Evolutionary conservation across 1,140 invertebrate genomes (phyloP).

Genomic region (Saccostrea echinata): DNA sequence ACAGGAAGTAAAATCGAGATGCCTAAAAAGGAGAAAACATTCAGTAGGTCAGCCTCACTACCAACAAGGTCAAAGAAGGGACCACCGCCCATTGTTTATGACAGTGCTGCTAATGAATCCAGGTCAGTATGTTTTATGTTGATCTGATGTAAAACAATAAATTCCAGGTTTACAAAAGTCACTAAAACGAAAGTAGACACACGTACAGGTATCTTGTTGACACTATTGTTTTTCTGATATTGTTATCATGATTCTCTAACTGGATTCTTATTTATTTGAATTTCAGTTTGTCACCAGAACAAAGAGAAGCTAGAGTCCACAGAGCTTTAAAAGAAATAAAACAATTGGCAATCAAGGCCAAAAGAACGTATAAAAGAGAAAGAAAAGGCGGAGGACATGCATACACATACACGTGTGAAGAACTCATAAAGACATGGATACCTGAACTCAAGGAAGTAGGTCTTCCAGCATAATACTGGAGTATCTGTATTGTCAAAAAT

Average conservation of each 20-base stretch:
- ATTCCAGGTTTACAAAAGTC: background rate
- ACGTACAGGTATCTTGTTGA: too few species aligned
- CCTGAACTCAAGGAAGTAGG: background rate
- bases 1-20: slow-evolving; percentile 15
- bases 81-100: background rate
- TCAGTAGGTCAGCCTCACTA: background rate
- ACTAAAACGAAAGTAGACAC: background rate
- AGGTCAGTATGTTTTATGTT: background rate
- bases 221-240: too few species aligned
- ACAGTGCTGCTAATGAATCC: background rate
- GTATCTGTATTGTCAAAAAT: too few species aligned
- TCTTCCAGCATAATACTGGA: too few species aligned
- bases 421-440: background rate
- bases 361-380: background rate
- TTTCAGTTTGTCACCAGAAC: background rate
- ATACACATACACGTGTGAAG: background rate
- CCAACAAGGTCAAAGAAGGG: background rate
- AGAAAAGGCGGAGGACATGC: background rate
- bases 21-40: background rate
- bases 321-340: background rate
- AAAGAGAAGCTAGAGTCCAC: background rate
- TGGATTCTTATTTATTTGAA: too few species aligned
- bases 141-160: background rate
- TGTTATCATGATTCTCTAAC: too few species aligned
- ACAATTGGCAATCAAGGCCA: background rate